Percentiles rank a stretch among this genome's conserved stretches.
phyloP scores from a whole-genome alignment of 92 coral and sea anemone genomes.

The Pocillopora grandis region DNA sequence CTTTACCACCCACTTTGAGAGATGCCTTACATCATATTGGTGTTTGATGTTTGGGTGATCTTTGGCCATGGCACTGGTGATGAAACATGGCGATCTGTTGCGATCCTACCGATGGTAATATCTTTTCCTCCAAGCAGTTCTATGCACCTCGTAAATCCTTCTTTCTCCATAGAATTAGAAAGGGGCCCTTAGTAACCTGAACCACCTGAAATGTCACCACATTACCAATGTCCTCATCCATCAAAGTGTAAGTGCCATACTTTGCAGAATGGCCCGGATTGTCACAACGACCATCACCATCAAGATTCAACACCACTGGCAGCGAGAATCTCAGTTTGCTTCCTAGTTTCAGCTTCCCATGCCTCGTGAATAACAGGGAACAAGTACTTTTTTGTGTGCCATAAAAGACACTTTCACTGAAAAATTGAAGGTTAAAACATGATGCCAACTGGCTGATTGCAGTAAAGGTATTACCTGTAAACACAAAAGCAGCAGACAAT shows the following conservation, averaged over 20 bases:
- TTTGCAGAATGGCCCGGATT: conserved; percentile 42
- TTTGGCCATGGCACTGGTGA: conserved; percentile 55
- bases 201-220: conserved; percentile 31
- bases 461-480: conserved; percentile 45
- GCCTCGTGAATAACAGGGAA: conserved; percentile 60
- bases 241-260: conserved; percentile 58
- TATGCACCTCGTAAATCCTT: conserved; percentile 9
- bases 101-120: conserved; percentile 16
- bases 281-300: conserved; percentile 44
- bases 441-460: conserved; percentile 41
- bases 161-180: conserved; percentile 57
- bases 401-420: conserved; percentile 11
- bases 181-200: conserved; percentile 35
- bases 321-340: neutral
- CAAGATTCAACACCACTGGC: neutral
- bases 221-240: conserved; percentile 26
- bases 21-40: conserved; percentile 71
- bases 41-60: conserved; percentile 45
- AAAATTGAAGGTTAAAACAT: conserved; percentile 38
- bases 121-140: conserved; percentile 8
- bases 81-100: conserved; percentile 66
- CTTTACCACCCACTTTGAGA: conserved; percentile 62
- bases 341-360: conserved; percentile 2
- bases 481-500: conserved; percentile 50
- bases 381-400: conserved; percentile 18